These are phyloP conservation scores for Drosophila nr. perissopoda DNA, from an alignment of 2,888 invertebrate genomes.

Conservation along the genomic window DNA sequence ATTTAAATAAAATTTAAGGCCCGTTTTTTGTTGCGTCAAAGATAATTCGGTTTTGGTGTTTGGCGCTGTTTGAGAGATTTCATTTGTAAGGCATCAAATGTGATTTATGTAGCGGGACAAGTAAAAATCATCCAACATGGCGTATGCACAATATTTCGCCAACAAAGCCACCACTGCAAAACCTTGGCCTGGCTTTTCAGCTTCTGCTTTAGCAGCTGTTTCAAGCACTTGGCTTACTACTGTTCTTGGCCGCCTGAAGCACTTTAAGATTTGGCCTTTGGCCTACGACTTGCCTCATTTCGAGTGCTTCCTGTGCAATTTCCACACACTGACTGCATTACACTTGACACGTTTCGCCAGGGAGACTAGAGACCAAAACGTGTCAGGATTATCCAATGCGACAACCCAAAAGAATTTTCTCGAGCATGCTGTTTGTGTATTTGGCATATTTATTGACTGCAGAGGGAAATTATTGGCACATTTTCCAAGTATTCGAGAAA, in stretches of 20 bases:
- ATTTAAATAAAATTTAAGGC: conserved; percentile 59
- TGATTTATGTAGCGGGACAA: conserved; percentile 49
- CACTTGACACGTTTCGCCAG: conserved; percentile 72
- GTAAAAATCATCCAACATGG: conserved; percentile 23
- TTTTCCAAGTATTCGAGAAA: conserved; percentile 22
- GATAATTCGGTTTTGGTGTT: conserved; percentile 16
- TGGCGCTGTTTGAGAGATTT: conserved; percentile 32
- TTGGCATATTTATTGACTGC: conserved; percentile 67
- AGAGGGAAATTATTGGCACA: conserved; percentile 59
- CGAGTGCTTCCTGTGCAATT: conserved; percentile 49
- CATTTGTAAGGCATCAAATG: conserved; percentile 55
- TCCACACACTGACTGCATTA: conserved; percentile 67
- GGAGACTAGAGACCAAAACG: conserved; percentile 26
- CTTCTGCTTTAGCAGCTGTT: conserved; percentile 3
- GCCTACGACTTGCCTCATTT: conserved; percentile 34
- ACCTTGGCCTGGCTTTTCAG: conserved; percentile 38
- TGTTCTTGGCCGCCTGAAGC: conserved; percentile 11
- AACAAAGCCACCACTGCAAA: conserved; percentile 18
- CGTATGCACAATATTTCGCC: conserved; percentile 53
- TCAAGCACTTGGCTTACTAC: conserved; percentile 26
- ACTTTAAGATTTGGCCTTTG: conserved; percentile 25
- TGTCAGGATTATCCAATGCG: conserved; percentile 39
- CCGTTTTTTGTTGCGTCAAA: conserved; percentile 54
- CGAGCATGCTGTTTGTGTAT: conserved; percentile 32
- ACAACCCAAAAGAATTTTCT: conserved; percentile 15